Conservation (phyloP, 2,113 vertebrate genomes). For the Gallinago media region DNA sequence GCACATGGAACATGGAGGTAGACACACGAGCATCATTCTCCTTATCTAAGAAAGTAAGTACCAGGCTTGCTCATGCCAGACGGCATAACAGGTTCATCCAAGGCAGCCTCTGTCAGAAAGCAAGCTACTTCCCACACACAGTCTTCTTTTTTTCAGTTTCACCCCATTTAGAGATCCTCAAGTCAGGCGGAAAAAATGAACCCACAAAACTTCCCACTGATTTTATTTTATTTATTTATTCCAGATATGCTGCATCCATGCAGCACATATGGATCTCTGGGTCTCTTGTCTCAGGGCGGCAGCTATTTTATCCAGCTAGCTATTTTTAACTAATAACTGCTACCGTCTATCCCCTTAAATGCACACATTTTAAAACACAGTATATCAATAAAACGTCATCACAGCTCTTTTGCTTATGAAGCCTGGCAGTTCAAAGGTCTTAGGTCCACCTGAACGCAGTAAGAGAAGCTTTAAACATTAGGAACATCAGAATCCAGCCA, state of each 20-base stretch:
- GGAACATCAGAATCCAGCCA: neutral
- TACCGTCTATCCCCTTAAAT: fast-evolving
- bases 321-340: neutral
- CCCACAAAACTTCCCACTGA: neutral
- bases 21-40: neutral
- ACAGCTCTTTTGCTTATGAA: neutral
- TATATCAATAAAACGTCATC: neutral
- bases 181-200: neutral
- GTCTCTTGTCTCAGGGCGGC: neutral
- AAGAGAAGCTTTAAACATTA: neutral
- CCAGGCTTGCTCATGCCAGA: neutral
- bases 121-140: neutral
- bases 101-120: neutral
- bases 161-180: neutral
- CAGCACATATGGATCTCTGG: neutral
- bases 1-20: fast-evolving
- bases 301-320: neutral
- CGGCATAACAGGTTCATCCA: fast-evolving
- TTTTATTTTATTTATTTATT: neutral
- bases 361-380: neutral
- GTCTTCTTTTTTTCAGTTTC: neutral
- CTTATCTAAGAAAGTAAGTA: neutral
- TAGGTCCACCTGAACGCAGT: fast-evolving
- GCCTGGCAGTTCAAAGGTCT: neutral
- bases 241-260: neutral